A percentile compares a stretch with the other conserved stretches of the same genome.
Conservation (phyloP, 2,113 vertebrate species). For the Chinchilla lanigera region DNA sequence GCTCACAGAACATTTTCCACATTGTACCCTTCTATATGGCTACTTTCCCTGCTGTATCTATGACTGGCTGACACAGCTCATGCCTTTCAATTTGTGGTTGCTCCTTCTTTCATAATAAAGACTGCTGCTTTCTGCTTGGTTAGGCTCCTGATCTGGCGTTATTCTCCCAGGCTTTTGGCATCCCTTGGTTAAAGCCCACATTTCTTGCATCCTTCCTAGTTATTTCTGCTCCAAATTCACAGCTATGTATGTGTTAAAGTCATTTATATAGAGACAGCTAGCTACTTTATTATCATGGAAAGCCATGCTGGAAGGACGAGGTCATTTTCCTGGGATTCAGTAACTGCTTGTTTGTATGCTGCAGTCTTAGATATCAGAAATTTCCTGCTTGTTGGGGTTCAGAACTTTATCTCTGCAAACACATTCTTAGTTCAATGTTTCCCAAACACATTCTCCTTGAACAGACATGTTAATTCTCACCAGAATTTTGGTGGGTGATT, state of each 20-base stretch:
- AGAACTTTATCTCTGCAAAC: background rate
- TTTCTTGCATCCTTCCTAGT: conserved; percentile 56
- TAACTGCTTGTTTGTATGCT: background rate
- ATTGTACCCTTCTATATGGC: conserved; percentile 59
- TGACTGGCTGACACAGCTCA: conserved; percentile 65
- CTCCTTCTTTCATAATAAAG: conserved; percentile 68
- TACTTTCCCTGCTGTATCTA: conserved; percentile 61
- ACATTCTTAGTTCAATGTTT: background rate
- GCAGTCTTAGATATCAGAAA: background rate
- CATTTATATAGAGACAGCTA: background rate
- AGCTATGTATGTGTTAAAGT: conserved; percentile 29
- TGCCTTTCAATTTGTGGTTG: conserved; percentile 42
- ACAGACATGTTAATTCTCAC: background rate
- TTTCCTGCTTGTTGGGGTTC: background rate
- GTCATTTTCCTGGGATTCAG: background rate
- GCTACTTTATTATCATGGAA: conserved; percentile 7
- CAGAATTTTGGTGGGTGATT: conserved; percentile 34
- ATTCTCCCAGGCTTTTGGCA: conserved; percentile 74
- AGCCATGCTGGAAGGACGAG: background rate
- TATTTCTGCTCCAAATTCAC: conserved; percentile 69
- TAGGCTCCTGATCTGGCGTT: conserved; percentile 37
- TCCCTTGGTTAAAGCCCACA: conserved; percentile 57
- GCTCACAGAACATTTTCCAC: conserved; percentile 76
- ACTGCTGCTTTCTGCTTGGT: conserved; percentile 77
- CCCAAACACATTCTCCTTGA: background rate